These are phyloP conservation scores for Catharus ustulatus DNA, from an alignment of 2,797 vertebrate genomes.

Conservation along the genomic window DNA sequence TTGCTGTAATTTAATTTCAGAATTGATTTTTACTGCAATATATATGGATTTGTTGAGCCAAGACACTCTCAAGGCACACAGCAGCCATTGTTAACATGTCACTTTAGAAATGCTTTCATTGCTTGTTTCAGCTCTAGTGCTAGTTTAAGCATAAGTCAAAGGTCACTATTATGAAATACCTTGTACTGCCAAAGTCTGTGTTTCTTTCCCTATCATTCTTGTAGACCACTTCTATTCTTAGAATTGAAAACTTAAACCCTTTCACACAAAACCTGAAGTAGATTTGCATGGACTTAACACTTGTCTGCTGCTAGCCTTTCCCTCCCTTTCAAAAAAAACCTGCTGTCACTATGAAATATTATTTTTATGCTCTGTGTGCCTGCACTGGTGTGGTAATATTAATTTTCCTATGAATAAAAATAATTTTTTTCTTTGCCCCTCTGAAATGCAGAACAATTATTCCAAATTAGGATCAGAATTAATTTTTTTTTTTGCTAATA, in stretches of 20 bases:
- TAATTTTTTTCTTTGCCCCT: background rate
- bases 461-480: background rate
- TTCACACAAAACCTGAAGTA: background rate
- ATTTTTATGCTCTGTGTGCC: background rate
- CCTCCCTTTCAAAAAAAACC: background rate
- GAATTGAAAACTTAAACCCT: background rate
- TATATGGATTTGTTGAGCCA: background rate
- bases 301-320: background rate
- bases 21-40: conserved; percentile 38
- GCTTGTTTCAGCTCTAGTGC: conserved; percentile 21
- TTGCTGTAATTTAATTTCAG: conserved; percentile 7
- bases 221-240: background rate
- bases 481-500: background rate
- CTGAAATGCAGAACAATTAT: background rate
- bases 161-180: conserved; percentile 8
- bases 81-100: conserved; percentile 10
- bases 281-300: background rate
- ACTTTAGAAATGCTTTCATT: conserved; percentile 27
- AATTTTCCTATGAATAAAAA: background rate
- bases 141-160: background rate
- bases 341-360: background rate
- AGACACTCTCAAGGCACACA: background rate
- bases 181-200: background rate
- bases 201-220: background rate
- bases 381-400: background rate